phyloP scores from a whole-genome alignment of 2,113 vertebrate genomes.

The Pangasianodon gigas region DNA sequence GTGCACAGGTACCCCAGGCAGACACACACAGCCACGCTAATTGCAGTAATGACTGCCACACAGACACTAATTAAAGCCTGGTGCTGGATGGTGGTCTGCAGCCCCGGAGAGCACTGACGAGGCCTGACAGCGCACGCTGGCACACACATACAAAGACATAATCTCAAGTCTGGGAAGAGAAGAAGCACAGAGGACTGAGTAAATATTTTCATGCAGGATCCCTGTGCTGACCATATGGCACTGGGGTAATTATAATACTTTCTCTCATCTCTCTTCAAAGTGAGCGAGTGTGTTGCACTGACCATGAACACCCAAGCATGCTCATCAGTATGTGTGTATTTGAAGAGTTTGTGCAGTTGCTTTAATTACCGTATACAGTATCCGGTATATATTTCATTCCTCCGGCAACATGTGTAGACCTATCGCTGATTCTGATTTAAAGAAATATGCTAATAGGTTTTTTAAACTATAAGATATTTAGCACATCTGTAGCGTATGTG shows the following conservation, averaged over 20 bases:
- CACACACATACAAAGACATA: constrained; percentile 52
- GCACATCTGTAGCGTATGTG: neutral
- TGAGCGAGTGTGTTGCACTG: constrained; percentile 29
- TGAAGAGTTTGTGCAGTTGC: constrained; percentile 44
- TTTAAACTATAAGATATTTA: neutral
- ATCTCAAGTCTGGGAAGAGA: constrained; percentile 38
- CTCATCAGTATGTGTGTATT: constrained; percentile 31
- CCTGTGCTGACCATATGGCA: constrained; percentile 58
- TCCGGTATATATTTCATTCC: neutral
- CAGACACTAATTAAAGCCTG: constrained; percentile 60
- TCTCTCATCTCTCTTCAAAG: constrained; percentile 36
- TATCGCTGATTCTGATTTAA: neutral
- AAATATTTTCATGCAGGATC: constrained; percentile 53
- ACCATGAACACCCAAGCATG: constrained; percentile 32
- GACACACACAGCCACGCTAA: constrained; percentile 54
- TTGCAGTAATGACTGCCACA: constrained; percentile 59
- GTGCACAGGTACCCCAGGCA: constrained; percentile 58
- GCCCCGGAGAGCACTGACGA: constrained; percentile 43
- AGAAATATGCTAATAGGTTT: neutral
- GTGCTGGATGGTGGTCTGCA: constrained; percentile 49
- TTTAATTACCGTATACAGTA: constrained; percentile 40
- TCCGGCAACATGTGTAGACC: constrained; percentile 28
- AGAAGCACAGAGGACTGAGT: constrained; percentile 39
- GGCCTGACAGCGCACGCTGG: constrained; percentile 53
- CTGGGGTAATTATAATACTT: constrained; percentile 50